Evolutionary conservation across 1,140 invertebrate genomes (phyloP), one percentile per base, ranked within the genome.

Genomic region (Leptopilina clavipes): DNA sequence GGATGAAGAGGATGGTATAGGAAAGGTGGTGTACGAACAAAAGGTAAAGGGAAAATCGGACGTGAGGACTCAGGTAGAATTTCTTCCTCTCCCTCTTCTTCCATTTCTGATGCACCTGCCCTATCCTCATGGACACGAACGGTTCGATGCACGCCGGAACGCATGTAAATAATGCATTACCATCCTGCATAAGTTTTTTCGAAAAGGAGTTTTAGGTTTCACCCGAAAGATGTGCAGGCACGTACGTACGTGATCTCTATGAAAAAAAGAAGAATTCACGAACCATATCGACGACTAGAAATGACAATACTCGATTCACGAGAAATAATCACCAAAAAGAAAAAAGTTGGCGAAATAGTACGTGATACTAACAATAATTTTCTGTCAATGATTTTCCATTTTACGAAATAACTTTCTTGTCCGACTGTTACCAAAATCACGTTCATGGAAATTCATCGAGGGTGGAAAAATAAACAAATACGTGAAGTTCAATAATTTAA

Each of bases 151-250:
- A 71, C 76, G 73, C 70, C 73, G 73, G 54, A 56, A 76, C 77
- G 75, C 76, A 81, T 81, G 80, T 81, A 81, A 81, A 81, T 81
- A 81, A 81, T 76, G 80, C 80, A 74, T 81, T 76, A 74, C 71
- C 77, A 77, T 79, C 77, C 77, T 72, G 44, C 65, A 59, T 71
- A 73, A 74, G 75, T 81, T 77, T 81, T 71, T 31, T 31, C 25
- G 25, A 71, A 75, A n/a, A 76, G 74, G 70, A 76, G 76, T 31
- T 80, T 80, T 70, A 70, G 73, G 72, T 80, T 80, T 73, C 76
- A 80, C 76, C 73, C n/a, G n/a, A 31, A 72, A 73, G 70, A 79
- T 74, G 73, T 44, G 31, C 71, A 25, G 65, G 75, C 75, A 76
- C 75, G 75, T 76, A 76, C 75, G 75, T 73, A 79, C 75, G 75